Percentiles rank a stretch among this genome's conserved stretches.
Evolutionary conservation across 1,140 invertebrate species (phyloP).

Genomic region (Ostrea edulis): DNA sequence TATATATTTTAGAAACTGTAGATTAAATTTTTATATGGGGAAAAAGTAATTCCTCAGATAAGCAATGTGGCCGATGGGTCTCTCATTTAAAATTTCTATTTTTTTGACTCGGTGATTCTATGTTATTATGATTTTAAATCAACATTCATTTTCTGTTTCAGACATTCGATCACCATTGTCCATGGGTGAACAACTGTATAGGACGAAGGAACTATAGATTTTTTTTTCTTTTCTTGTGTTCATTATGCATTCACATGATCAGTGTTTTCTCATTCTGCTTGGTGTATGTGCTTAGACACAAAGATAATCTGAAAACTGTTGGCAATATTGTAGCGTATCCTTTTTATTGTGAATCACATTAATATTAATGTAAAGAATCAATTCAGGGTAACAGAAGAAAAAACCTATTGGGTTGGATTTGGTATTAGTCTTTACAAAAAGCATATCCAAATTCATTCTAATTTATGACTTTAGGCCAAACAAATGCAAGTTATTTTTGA

Average conservation of each 20-base stretch:
- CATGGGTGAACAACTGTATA: conserved; percentile 99
- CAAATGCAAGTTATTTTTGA: too few species aligned
- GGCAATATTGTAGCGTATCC: conserved; percentile 95
- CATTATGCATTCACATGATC: conserved; percentile 97
- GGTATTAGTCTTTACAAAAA: too few species aligned
- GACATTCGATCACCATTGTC: conserved; percentile 99
- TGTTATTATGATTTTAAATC: background rate
- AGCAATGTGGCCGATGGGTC: too few species aligned
- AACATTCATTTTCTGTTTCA: conserved; percentile 82
- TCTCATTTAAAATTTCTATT: too few species aligned
- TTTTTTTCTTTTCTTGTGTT: conserved; percentile 93
- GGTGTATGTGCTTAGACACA: conserved; percentile 93
- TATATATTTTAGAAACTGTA: too few species aligned
- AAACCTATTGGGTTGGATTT: too few species aligned
- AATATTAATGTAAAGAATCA: background rate
- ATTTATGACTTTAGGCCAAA: too few species aligned
- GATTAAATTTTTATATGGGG: too few species aligned
- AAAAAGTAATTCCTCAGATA: too few species aligned
- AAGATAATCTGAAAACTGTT: conserved; percentile 88
- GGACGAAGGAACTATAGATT: conserved; percentile 96
- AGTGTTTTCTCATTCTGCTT: conserved; percentile 96
- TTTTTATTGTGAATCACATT: conserved; percentile 80
- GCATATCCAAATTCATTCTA: too few species aligned
- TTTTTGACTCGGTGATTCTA: too few species aligned
- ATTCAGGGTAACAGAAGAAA: too few species aligned